phyloP scores from a whole-genome alignment of 1,140 invertebrate species.

The Pygmarrhopalites habei region DNA sequence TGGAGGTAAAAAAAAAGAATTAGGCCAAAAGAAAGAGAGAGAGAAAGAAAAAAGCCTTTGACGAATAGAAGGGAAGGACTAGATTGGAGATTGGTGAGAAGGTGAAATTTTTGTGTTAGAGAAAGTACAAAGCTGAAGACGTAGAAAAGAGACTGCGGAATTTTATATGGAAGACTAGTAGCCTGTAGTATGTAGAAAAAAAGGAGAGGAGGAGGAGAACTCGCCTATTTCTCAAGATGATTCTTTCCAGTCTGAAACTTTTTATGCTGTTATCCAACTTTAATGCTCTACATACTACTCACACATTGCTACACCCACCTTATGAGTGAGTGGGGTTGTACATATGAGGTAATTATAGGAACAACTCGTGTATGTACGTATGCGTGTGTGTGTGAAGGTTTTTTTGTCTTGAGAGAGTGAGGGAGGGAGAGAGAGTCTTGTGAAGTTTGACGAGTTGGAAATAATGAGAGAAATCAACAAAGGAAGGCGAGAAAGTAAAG shows the following conservation, averaged over 20 bases:
- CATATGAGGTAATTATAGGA: background rate
- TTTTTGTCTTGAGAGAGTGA: background rate
- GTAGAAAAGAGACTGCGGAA: too few species aligned
- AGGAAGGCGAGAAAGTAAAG: conserved; percentile 3
- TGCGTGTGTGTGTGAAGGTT: background rate
- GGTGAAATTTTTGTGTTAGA: too few species aligned
- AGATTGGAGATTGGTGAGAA: too few species aligned
- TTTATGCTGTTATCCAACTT: background rate
- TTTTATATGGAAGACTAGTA: too few species aligned
- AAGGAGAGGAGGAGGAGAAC: too few species aligned
- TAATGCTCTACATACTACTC: background rate
- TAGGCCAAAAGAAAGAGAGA: background rate
- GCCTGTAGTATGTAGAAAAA: too few species aligned
- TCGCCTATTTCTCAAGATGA: too few species aligned
- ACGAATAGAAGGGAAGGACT: too few species aligned
- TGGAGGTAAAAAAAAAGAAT: background rate
- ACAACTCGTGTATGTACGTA: background rate
- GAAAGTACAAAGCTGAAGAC: too few species aligned
- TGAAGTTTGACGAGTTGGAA: background rate
- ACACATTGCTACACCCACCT: background rate
- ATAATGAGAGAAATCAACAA: background rate
- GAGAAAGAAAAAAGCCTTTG: background rate
- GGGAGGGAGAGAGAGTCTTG: background rate
- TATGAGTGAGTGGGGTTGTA: background rate
- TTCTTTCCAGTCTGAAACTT: too few species aligned